These are phyloP conservation scores for Antedon mediterranea DNA, from an alignment of 53 echinoderm and acorn worm genomes.

Conservation along the genomic window DNA sequence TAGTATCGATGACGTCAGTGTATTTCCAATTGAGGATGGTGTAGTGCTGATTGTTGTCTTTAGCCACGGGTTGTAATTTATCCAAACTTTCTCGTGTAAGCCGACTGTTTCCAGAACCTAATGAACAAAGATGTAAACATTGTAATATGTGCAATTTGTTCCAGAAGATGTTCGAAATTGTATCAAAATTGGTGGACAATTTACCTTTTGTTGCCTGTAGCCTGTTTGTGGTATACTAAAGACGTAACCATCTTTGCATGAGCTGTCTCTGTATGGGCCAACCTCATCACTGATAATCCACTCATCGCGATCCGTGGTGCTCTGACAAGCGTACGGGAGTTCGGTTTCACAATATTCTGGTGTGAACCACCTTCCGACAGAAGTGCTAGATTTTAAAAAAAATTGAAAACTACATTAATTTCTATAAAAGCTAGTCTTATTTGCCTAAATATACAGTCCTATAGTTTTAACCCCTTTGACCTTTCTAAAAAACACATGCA, in stretches of 20 bases:
- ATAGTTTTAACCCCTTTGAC: no score
- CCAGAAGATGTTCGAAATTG: no score
- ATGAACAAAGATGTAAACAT: background rate
- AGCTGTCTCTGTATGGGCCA: constrained; percentile 16
- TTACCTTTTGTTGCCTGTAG: constrained; percentile 43
- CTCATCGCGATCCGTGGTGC: constrained; percentile 21
- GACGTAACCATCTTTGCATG: constrained; percentile 38
- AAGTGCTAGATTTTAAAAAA: constrained; percentile 10
- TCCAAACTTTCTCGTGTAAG: constrained; percentile 21
- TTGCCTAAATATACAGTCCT: no score
- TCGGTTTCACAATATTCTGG: constrained; percentile 29
- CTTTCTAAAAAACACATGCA: no score
- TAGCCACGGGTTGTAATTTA: constrained; percentile 37
- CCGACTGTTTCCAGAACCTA: background rate
- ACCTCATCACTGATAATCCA: constrained; percentile 33
- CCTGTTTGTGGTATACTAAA: constrained; percentile 61
- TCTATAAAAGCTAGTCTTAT: no score
- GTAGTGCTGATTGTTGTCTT: background rate
- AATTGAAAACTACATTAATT: no score
- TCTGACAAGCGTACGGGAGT: constrained; percentile 42
- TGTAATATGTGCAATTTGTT: no score
- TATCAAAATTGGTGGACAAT: background rate
- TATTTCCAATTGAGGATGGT: no score
- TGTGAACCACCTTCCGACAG: constrained; percentile 43
- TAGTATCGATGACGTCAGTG: no score